A percentile compares a stretch with the other conserved stretches of the same genome.
phyloP scores from a whole-genome alignment of 2,888 invertebrate genomes.

The Drosophila subquinaria region DNA sequence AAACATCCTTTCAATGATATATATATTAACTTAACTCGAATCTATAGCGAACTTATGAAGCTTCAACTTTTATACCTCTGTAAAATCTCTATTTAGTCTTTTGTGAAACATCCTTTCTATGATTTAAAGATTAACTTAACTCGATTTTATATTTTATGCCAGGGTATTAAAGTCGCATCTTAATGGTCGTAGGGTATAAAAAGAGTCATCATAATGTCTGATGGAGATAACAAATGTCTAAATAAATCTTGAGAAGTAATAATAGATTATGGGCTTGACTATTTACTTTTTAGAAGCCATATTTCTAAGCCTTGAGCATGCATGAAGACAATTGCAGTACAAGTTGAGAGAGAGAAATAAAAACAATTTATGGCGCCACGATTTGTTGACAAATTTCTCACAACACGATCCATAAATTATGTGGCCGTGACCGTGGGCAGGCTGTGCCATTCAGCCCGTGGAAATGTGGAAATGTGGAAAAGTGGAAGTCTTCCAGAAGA shows the following conservation, averaged over 20 bases:
- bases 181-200: background rate
- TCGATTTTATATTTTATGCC: background rate
- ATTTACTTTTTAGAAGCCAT: slow-evolving; percentile 17
- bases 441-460: slow-evolving; percentile 12
- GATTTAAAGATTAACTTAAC: too few relatives aligned
- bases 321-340: slow-evolving; percentile 37
- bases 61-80: too few relatives aligned
- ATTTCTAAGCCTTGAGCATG: slow-evolving; percentile 10
- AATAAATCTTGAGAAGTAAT: slow-evolving; percentile 11
- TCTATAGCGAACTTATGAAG: too few relatives aligned
- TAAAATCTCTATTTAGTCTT: too few relatives aligned
- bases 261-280: slow-evolving; percentile 12
- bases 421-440: slow-evolving; percentile 70
- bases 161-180: background rate
- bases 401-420: slow-evolving; percentile 80
- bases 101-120: too few relatives aligned
- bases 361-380: slow-evolving; percentile 79
- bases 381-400: slow-evolving; percentile 83
- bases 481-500: slow-evolving; percentile 20
- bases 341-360: slow-evolving; percentile 23
- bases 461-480: slow-evolving; percentile 36
- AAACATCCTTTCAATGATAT: too few relatives aligned
- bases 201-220: slow-evolving; percentile 1
- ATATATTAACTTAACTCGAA: too few relatives aligned
- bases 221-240: slow-evolving; percentile 9